A percentile compares a stretch with the other conserved stretches of the same genome.
Conservation (phyloP, 1,140 invertebrate species). For the Drosophila kepulauana region DNA sequence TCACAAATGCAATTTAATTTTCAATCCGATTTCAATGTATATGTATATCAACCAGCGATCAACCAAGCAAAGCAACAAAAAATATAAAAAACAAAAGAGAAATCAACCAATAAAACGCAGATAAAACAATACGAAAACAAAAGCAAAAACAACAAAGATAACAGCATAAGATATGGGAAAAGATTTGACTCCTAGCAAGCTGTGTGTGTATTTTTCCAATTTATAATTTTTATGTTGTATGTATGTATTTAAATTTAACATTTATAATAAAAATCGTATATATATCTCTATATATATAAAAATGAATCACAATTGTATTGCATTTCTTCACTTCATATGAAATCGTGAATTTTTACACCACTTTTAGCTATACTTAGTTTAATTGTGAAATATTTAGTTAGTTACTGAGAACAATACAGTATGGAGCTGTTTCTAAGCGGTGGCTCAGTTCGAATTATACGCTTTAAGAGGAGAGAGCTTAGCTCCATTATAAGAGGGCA, state of each 20-base stretch:
- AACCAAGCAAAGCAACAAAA: slow-evolving; percentile 43
- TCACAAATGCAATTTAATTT: slow-evolving; percentile 38
- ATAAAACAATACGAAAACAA: slow-evolving; percentile 9
- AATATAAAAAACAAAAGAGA: background rate
- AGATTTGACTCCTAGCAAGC: slow-evolving; percentile 50
- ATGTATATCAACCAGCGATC: slow-evolving; percentile 36
- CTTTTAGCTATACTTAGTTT: too few species aligned
- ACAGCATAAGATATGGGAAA: slow-evolving; percentile 15
- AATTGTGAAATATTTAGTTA: background rate
- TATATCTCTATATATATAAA: slow-evolving; percentile 63
- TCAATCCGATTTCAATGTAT: slow-evolving; percentile 19
- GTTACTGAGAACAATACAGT: background rate
- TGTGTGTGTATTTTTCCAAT: slow-evolving; percentile 71
- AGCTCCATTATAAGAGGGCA: background rate
- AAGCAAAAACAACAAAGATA: slow-evolving; percentile 4
- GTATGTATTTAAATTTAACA: slow-evolving; percentile 81
- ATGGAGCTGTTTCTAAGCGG: background rate
- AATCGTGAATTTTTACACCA: too few species aligned
- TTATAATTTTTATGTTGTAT: slow-evolving; percentile 79
- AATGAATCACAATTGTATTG: slow-evolving; percentile 21
- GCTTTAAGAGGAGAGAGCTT: background rate
- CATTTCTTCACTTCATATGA: too few species aligned
- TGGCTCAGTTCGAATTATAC: background rate
- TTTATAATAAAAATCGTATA: slow-evolving; percentile 77
- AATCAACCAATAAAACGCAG: slow-evolving; percentile 36